Evolutionary conservation across 1,140 invertebrate species (phyloP), one percentile per base, ranked within the genome.

Genomic region (Pseudomyrmex flavicornis): DNA sequence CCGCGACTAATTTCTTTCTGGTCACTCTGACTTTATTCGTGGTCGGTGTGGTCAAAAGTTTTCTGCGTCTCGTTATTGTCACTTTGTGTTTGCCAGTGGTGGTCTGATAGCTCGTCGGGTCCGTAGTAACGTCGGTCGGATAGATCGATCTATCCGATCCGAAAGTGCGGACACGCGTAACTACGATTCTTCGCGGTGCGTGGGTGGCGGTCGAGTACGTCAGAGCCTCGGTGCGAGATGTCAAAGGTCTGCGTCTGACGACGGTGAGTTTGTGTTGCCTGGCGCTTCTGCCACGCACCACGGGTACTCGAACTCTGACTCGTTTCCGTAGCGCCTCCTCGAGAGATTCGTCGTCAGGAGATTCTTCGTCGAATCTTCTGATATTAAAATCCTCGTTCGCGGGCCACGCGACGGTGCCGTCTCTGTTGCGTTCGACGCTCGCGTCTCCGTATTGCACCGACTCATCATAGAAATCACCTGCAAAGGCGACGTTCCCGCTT

Each of bases 261-360:
- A 94, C 92, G 2, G 93, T 94, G 5, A 92, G 75, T 12, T 93
- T 93, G 59, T 94, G 93, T 58, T 93, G 92, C 15, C 85, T 92
- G 5, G 88, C 90, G 48, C 58, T 89, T 85, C 90, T 91, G 46
- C 80, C 90, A 17, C 91, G 88, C 35, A 91, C 79, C 2, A 93
- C 89, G 3, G 93, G 93, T 13, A 94, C 91, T 52, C 93, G 92
- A 48, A 94, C 90, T 52, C 91, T 88, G 0, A 94, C 91, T 73
- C 92, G 88, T 84, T 92, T 93, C 76, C 88, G 89, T 1, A 91
- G 85, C 70, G 61, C 72, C 12, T 89, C 87, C n/a, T 91, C 87
- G 20, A 59, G 2, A 13, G 73, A 56, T 56, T 91, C 86, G n/a
- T 90, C 85, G 2, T 54, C 35, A 35, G 35, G 0, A 80, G 63